Percentiles rank a stretch among this genome's conserved stretches.
These are phyloP conservation scores for Micromesistius poutassou DNA, from an alignment of 2,797 vertebrate genomes.

Conservation along the genomic window DNA sequence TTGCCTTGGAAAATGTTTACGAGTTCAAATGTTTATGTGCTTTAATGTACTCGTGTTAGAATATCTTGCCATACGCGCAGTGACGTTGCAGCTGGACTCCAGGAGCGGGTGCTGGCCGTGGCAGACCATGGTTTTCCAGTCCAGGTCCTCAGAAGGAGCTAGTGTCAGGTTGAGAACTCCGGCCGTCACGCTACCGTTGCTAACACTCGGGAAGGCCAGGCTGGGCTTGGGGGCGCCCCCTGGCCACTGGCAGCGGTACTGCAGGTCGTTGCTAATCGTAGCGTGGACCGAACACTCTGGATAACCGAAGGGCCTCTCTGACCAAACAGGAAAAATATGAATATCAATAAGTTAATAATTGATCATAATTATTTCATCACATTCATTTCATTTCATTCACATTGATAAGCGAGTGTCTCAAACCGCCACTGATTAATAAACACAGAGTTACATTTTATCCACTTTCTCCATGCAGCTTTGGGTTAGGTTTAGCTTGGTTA, in stretches of 20 bases:
- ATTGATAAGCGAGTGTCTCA: not conserved
- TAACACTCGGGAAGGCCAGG: slow-evolving; percentile 70
- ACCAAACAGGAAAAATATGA: slow-evolving; percentile 1
- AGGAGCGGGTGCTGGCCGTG: slow-evolving; percentile 62
- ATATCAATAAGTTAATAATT: not conserved
- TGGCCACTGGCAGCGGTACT: slow-evolving; percentile 70
- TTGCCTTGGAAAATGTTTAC: not conserved
- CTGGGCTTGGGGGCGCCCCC: slow-evolving; percentile 68
- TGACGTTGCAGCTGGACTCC: slow-evolving; percentile 64
- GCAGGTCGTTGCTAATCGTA: slow-evolving; percentile 49
- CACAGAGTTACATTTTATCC: not conserved
- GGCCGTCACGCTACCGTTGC: slow-evolving; percentile 24
- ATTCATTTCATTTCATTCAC: too few species aligned
- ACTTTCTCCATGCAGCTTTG: not conserved
- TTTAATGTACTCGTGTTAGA: not conserved
- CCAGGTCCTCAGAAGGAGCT: slow-evolving; percentile 46
- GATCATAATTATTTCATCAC: not conserved
- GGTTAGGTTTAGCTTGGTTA: not conserved
- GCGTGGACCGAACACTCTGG: slow-evolving; percentile 69
- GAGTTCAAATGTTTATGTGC: not conserved
- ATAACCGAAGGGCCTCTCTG: slow-evolving; percentile 64
- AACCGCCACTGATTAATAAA: not conserved
- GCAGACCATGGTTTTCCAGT: slow-evolving; percentile 63
- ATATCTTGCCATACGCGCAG: slow-evolving; percentile 60
- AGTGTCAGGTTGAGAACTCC: slow-evolving; percentile 42